Conservation (phyloP, 2,888 invertebrate species). For the Ochlodes sylvanus region DNA sequence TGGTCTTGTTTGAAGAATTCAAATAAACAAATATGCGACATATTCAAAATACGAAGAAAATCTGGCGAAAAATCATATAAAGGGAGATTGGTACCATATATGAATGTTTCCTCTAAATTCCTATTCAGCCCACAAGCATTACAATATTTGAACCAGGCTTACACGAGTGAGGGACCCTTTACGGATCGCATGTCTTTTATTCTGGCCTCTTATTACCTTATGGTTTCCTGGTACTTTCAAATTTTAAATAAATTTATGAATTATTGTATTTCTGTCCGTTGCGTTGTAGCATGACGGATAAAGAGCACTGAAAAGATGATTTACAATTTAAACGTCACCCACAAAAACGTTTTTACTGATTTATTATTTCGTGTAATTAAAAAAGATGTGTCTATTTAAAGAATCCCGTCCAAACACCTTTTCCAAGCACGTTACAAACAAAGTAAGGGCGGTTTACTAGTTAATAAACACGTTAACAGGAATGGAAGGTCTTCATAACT, state of each 20-base stretch:
- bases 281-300: too few relatives aligned
- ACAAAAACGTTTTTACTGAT: too few relatives aligned
- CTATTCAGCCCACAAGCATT: conserved; percentile 21
- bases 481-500: too few relatives aligned
- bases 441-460: too few relatives aligned
- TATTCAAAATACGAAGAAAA: conserved; percentile 26
- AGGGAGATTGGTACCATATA: conserved; percentile 21
- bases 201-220: conserved; percentile 57
- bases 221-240: conserved; percentile 55
- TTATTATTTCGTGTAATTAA: too few relatives aligned
- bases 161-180: conserved; percentile 55
- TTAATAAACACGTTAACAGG: too few relatives aligned
- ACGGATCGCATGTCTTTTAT: conserved; percentile 61
- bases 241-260: not conserved
- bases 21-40: conserved; percentile 27
- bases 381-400: too few relatives aligned
- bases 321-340: too few relatives aligned
- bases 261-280: too few relatives aligned
- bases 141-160: conserved; percentile 42
- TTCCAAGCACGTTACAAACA: too few relatives aligned
- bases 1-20: conserved; percentile 31
- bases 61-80: conserved; percentile 14
- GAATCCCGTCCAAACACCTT: too few relatives aligned
- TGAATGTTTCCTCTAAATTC: conserved; percentile 31
- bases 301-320: too few relatives aligned